Conservation (phyloP, 2,113 vertebrate species). For the Rhea pennata region DNA sequence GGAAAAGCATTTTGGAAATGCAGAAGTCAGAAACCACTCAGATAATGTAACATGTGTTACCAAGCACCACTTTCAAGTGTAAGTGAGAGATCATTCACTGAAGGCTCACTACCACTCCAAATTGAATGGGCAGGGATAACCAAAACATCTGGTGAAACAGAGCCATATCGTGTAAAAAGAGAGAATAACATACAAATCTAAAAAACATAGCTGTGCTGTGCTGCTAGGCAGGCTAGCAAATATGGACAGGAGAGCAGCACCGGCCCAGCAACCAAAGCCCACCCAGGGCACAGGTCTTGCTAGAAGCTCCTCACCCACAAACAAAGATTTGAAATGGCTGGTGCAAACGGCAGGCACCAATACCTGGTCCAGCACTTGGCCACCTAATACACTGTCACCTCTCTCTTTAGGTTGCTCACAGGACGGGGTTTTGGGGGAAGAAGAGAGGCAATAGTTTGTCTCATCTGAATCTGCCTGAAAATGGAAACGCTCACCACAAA, state of each 20-base stretch:
- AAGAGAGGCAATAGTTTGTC: not conserved
- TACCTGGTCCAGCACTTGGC: fast-evolving
- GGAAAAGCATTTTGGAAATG: not conserved
- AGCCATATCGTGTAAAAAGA: not conserved
- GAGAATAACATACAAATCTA: not conserved
- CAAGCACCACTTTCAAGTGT: not conserved
- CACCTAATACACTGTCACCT: not conserved
- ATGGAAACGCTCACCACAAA: too few relatives aligned
- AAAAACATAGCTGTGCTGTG: not conserved
- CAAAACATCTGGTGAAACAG: not conserved
- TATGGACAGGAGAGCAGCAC: not conserved
- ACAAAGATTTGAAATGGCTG: not conserved
- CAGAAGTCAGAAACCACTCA: not conserved
- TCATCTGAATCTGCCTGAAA: not conserved
- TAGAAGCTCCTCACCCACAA: not conserved
- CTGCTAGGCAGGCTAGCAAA: not conserved
- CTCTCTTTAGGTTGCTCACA: not conserved
- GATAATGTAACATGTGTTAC: not conserved
- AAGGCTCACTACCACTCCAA: not conserved
- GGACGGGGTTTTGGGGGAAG: not conserved
- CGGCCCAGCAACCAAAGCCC: not conserved
- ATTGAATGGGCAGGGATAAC: not conserved
- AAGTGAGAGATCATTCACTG: not conserved
- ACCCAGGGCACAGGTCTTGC: too few relatives aligned
- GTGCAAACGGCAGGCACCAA: not conserved